Percentiles rank a stretch among this genome's conserved stretches.
Conservation (phyloP, 2,113 vertebrate genomes). For the Tiliqua scincoides region DNA sequence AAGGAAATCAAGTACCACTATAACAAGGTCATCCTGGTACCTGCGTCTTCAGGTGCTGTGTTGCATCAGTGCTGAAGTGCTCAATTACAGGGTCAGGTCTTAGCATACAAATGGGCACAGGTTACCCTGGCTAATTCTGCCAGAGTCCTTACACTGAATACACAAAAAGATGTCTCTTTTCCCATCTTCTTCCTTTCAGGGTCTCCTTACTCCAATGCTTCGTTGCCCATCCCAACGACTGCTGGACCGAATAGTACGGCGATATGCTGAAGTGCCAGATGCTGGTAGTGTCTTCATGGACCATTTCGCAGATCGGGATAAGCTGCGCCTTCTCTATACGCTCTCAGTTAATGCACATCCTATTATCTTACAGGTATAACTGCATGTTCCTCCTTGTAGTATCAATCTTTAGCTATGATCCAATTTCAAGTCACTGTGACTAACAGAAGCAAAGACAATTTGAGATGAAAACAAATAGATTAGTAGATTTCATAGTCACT, state of each 20-base stretch:
- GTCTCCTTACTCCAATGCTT: slow-evolving; percentile 79
- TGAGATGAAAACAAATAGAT: not conserved
- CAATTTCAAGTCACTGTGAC: not conserved
- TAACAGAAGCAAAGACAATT: not conserved
- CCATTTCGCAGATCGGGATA: slow-evolving; percentile 82
- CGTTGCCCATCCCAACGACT: slow-evolving; percentile 85
- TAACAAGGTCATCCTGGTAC: not conserved
- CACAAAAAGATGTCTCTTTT: not conserved
- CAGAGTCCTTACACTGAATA: not conserved
- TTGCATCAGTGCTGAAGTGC: not conserved
- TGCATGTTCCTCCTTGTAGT: not conserved
- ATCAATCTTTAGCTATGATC: not conserved
- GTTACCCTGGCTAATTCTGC: not conserved
- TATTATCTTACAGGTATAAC: slow-evolving; percentile 81
- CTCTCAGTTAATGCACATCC: slow-evolving; percentile 83
- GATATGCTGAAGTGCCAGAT: slow-evolving; percentile 83
- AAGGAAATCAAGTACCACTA: not conserved
- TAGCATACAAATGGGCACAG: not conserved
- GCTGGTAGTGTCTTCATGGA: slow-evolving; percentile 88
- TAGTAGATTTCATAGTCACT: not conserved
- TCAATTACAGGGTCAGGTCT: not conserved
- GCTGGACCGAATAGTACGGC: slow-evolving; percentile 82
- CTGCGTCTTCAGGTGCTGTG: not conserved
- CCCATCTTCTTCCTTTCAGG: slow-evolving; percentile 53
- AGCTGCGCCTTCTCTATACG: slow-evolving; percentile 84